Percentiles rank a stretch among this genome's conserved stretches.
phyloP scores from a whole-genome alignment of 2,888 invertebrate species.

The Tetanocera ferruginea region DNA sequence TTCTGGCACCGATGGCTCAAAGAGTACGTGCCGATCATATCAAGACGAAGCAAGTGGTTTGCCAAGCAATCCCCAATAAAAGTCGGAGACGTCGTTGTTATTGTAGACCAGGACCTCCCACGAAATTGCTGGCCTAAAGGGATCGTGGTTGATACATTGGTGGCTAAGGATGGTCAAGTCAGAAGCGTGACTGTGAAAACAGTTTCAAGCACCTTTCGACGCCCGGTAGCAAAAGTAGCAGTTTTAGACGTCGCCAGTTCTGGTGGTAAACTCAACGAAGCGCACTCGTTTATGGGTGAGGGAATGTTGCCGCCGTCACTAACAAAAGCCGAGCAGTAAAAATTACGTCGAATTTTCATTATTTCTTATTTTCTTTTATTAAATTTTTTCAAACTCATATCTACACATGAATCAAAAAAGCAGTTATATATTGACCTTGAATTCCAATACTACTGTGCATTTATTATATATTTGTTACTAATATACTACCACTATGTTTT shows the following conservation, averaged over 20 bases:
- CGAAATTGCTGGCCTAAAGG: slow-evolving; percentile 44
- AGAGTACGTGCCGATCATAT: slow-evolving; percentile 43
- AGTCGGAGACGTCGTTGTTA: slow-evolving; percentile 37
- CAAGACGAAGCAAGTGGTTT: slow-evolving; percentile 40
- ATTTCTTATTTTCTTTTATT: not conserved
- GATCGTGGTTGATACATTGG: slow-evolving; percentile 5
- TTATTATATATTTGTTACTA: too few species aligned
- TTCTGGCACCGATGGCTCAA: slow-evolving; percentile 47
- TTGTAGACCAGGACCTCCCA: slow-evolving; percentile 38
- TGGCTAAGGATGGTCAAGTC: not conserved
- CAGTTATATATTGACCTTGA: too few species aligned
- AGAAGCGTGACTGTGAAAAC: slow-evolving; percentile 5
- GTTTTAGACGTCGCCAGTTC: slow-evolving; percentile 26
- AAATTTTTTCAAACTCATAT: not conserved
- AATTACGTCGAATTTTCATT: not conserved
- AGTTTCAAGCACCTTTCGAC: not conserved
- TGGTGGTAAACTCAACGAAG: slow-evolving; percentile 21
- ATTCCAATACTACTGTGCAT: too few species aligned
- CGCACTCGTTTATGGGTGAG: slow-evolving; percentile 34
- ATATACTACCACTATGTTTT: too few species aligned
- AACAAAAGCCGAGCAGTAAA: not conserved
- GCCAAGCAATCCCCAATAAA: slow-evolving; percentile 22
- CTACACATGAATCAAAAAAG: not conserved
- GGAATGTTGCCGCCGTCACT: slow-evolving; percentile 35
- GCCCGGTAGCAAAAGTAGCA: slow-evolving; percentile 34